Evolutionary conservation across 2,113 vertebrate species (phyloP), one percentile per base, ranked within the genome.

Genomic region (Merops nubicus): DNA sequence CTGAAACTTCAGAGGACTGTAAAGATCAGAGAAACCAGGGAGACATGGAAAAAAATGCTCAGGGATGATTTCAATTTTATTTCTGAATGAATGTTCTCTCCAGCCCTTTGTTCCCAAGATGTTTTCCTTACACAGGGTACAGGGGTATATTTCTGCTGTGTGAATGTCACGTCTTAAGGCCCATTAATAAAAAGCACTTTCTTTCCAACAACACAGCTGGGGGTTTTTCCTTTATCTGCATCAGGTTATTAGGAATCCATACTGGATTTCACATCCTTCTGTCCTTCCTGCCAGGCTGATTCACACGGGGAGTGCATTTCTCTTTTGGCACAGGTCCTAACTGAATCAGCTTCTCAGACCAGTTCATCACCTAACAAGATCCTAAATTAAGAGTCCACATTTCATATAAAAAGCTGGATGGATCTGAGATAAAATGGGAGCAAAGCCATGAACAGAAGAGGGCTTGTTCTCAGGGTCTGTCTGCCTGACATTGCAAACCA

Each of bases 261-360:
- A 48, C 3, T 47, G 80, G 80, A 85, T 93, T 77, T 60, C 77
- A 91, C 79, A 84, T 70, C 83, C 83, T 79, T 34, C 72, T 40
- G 12, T 36, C n/a, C 38, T 65, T 62, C 16, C 91, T 88, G 89
- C 84, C 76, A 90, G 88, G 78, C 88, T 70, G 91, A 96, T 76
- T 93, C 83, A 84, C 54, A 53, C 17, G 14, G 75, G 75, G 92
- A 60, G 80, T 59, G 42, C 74, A 21, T 88, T 94, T 94, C 65
- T 86, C 38, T 88, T 72, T 54, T 94, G 95, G 94, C 96, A 88
- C 56, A 29, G 33, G n/a, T 77, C 75, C 67, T 34, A 43, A 68
- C 34, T 83, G 86, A 94, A 89, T 94, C 76, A 48, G 70, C 69
- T 72, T 69, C 78, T 76, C 74, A 36, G 89, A 59, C 73, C 60